Evolutionary conservation across 1,140 invertebrate genomes (phyloP), one percentile per base, ranked within the genome.

Genomic region (Pectinophora gossypiella): DNA sequence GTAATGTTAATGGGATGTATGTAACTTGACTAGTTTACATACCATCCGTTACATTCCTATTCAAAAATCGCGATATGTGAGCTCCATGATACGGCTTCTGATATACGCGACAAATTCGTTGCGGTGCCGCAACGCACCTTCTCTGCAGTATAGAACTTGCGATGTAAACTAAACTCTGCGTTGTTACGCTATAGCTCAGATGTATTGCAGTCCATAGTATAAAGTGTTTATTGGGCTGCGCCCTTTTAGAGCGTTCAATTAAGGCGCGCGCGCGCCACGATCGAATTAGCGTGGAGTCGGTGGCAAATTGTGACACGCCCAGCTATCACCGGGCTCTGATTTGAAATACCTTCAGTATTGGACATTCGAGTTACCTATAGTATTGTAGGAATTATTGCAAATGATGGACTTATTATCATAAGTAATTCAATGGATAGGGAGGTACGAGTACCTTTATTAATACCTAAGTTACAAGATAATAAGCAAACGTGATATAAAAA

Each of bases 301-400:
- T 54, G 42, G 57, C 53, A 60, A 67, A 67, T 63, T 60, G 64
- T 62, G 56, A 57, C 51, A 59, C 64, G 57, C 64, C 63, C 59
- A 46, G 18, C 48, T 19, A 38, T 46, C 42, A 19, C 12, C 5
- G 16, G 38, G 13, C 13, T n/a, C n/a, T n/a, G n/a, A n/a, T n/a
- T n/a, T n/a, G n/a, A n/a, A n/a, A n/a, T n/a, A n/a, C n/a, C 13
- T 15, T 9, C 16, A 18, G 16, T 40, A 15, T 40, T 15, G 36
- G 7, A 40, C 16, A 18, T 15, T 7, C 10, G 12, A 16, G n/a
- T 15, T 6, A 40, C n/a, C 16, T 5, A 40, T 16, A 16, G 6
- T 3, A 9, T 18, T 40, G n/a, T 1, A 16, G 2, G 16, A 40
- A 15, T 2, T 16, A 23, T 23, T 23, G 22, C 4, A 38, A 38